Conservation (phyloP, 2,888 invertebrate genomes). For the Diplolepis rosae region DNA sequence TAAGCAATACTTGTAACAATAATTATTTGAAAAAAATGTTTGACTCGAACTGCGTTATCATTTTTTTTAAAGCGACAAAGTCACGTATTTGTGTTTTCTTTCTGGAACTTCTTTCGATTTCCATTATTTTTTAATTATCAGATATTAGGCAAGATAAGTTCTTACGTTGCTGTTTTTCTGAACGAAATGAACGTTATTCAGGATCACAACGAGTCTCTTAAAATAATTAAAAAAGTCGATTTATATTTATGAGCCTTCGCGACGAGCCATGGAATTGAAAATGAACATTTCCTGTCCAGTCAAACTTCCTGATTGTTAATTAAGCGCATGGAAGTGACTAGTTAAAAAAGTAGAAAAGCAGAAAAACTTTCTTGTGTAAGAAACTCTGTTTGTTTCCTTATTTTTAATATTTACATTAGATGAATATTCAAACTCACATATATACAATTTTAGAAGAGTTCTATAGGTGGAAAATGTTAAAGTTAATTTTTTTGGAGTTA, state of each 20-base stretch:
- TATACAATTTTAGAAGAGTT: not conserved
- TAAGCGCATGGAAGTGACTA: not conserved
- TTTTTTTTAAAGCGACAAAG: slow-evolving; percentile 16
- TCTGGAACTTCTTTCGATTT: slow-evolving; percentile 18
- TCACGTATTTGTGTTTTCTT: not conserved
- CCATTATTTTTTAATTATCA: slow-evolving; percentile 28
- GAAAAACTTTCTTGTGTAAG: not conserved
- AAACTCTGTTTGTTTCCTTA: not conserved
- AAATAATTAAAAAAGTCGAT: slow-evolving; percentile 27
- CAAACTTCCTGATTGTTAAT: slow-evolving; percentile 15
- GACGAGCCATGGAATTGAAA: not conserved
- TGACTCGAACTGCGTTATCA: slow-evolving; percentile 15
- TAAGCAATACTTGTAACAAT: slow-evolving; percentile 19
- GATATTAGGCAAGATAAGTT: not conserved
- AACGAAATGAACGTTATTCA: not conserved
- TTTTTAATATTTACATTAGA: too few relatives aligned
- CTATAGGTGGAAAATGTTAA: not conserved
- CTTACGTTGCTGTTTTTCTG: not conserved
- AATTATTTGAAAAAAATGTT: not conserved
- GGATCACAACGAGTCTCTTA: not conserved
- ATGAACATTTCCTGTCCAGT: slow-evolving; percentile 6
- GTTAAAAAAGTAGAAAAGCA: not conserved
- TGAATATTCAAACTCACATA: too few relatives aligned
- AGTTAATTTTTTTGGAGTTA: not conserved
- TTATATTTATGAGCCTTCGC: slow-evolving; percentile 21